A percentile compares a stretch with the other conserved stretches of the same genome.
phyloP scores from a whole-genome alignment of 2,113 vertebrate species.

The Pachycephala philippinensis region DNA sequence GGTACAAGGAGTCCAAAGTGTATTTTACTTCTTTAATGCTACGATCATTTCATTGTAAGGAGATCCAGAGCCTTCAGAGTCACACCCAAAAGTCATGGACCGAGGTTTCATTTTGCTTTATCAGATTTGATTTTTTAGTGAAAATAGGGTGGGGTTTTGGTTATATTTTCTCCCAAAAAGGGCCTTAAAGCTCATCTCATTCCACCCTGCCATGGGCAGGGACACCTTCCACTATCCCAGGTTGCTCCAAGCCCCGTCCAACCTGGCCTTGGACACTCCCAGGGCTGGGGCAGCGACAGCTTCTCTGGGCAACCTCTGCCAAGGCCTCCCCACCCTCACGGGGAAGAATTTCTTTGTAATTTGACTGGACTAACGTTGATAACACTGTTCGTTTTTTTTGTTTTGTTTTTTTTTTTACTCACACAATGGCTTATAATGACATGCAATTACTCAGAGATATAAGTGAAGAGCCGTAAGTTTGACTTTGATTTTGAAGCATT shows the following conservation, averaged over 20 bases:
- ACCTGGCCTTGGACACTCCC: neutral
- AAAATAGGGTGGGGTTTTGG: accelerated
- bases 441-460: accelerated
- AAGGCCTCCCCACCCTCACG: neutral
- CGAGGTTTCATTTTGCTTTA: neutral
- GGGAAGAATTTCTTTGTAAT: neutral
- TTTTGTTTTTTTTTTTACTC: neutral
- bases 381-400: too few species aligned
- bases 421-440: neutral
- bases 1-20: neutral
- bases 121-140: neutral
- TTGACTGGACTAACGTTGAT: neutral
- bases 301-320: neutral
- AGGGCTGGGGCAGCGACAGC: neutral
- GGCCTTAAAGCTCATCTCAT: neutral
- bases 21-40: neutral
- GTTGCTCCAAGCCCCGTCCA: accelerated
- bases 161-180: neutral
- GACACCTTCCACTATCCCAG: neutral
- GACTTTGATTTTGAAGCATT: neutral
- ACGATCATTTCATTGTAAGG: accelerated
- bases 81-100: neutral
- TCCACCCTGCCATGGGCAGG: neutral
- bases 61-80: neutral
- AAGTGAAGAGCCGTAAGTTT: neutral